Conservation (phyloP, 35 echinoderm and acorn worm genomes). For the Acanthaster planci region DNA sequence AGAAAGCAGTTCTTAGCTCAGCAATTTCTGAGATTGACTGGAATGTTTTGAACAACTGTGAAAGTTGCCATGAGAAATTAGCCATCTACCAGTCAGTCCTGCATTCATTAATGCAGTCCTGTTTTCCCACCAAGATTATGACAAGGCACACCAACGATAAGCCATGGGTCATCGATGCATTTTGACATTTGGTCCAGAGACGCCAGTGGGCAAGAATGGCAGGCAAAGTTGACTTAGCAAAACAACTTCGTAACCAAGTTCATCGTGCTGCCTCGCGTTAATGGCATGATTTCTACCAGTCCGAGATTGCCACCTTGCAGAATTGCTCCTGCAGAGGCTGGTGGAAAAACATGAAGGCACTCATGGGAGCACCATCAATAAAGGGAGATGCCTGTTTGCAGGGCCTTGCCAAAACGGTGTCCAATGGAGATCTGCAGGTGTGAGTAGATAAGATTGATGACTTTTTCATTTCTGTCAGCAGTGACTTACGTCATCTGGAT, state of each 20-base stretch:
- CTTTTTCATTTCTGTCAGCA: not conserved
- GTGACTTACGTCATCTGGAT: not conserved
- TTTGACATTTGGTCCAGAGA: not conserved
- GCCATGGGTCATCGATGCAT: not conserved
- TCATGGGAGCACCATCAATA: not conserved
- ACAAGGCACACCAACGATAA: conserved; percentile 1
- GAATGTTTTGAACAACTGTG: not conserved
- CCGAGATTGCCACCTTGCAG: not conserved
- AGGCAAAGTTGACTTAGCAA: not conserved
- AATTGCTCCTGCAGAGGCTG: not conserved
- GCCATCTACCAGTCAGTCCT: not conserved
- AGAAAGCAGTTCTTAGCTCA: not conserved
- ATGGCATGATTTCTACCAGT: not conserved
- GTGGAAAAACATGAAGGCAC: not conserved
- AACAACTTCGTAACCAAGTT: not conserved
- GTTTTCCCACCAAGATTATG: not conserved
- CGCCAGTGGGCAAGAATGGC: not conserved
- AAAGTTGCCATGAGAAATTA: not conserved
- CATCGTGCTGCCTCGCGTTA: not conserved
- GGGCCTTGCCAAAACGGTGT: not conserved
- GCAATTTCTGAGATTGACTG: not conserved
- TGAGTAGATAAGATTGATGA: not conserved
- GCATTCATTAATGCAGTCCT: not conserved
- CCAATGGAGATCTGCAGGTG: not conserved
- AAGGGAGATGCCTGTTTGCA: not conserved